Base-by-base conservation (phyloP, 2,888 invertebrate species). In the Tenthredo distinguenda region DNA sequence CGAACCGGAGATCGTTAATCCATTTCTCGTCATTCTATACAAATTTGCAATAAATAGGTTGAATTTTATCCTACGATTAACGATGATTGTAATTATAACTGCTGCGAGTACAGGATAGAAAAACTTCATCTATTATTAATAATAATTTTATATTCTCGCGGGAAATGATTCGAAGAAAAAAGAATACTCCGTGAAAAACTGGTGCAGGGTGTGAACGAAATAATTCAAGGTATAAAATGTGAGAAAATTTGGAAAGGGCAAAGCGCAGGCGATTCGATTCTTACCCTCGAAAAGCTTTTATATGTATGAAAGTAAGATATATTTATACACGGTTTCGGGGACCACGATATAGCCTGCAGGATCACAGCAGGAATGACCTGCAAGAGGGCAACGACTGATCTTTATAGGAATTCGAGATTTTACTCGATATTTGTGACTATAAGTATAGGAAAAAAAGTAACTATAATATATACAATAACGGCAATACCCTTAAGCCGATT, bases 401-500 rank as follows among this genome's bases (percentile, higher is more conserved):
- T 74, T 74, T 74, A 74, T 74, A 74, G 72, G 21, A 31, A 74
- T 43, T 74, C 43, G 72, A 74, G 72, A 40, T 74, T 74, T 74
- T 43, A 37, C 43, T 68, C 26, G 12, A 47, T 31, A 31, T 31
- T 9, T 15, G 12, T 68, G 1, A 0, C 12, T 15, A 5, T 34
- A n/a, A 1, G 15, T 72, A 18, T 72, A 43, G 40, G 37, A 9
- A 18, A 55, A 76, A n/a, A 34, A 31, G 55, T 77, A 55, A 77
- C 26, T 55, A 55, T 55, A 65, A 65, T 81, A 81, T 81, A 81
- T 62, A 81, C 81, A 62, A 62, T 81, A 77, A 55, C 55, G 77
- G n/a, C 55, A 77, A 77, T 37, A 50, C 77, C 77, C 7, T 55
- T 55, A 37, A 77, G 55, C 55, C 7, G 77, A 55, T 77, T 77